phyloP scores from a whole-genome alignment of 2,113 vertebrate species.

The Promerops cafer region DNA sequence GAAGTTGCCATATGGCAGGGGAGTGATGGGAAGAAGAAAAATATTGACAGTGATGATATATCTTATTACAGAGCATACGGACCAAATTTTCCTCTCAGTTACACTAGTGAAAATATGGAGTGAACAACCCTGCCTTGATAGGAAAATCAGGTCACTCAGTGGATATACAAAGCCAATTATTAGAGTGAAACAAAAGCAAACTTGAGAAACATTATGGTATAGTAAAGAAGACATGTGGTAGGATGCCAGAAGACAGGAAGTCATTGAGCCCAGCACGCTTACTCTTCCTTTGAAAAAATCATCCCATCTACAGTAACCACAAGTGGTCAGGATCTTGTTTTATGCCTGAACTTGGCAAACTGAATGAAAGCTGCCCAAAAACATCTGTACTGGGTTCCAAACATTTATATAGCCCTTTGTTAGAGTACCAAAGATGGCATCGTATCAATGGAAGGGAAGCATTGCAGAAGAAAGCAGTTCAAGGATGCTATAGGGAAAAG shows the following conservation, averaged over 20 bases:
- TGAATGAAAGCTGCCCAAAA: constrained; percentile 6
- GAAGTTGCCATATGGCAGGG: constrained; percentile 58
- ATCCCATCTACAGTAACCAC: constrained; percentile 3
- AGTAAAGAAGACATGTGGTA: constrained; percentile 32
- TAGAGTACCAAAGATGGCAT: constrained; percentile 27
- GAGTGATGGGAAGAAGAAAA: constrained; percentile 59
- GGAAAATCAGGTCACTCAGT: constrained; percentile 55
- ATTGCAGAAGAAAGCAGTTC: not conserved
- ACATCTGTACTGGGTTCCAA: constrained; percentile 41
- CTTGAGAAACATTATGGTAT: constrained; percentile 54
- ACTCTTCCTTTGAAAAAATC: constrained; percentile 8
- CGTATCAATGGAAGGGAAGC: not conserved
- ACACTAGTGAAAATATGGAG: constrained; percentile 59
- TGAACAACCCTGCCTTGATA: constrained; percentile 46
- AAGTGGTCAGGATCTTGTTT: constrained; percentile 17
- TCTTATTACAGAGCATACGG: constrained; percentile 59
- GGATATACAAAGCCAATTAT: constrained; percentile 61
- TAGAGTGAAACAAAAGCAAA: constrained; percentile 58
- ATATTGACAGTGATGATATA: constrained; percentile 63
- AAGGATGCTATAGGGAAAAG: not conserved
- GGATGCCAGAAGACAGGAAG: constrained; percentile 51
- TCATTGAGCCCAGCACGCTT: not conserved
- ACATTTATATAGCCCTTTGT: constrained; percentile 39
- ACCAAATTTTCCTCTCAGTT: constrained; percentile 63
- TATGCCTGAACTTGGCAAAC: constrained; percentile 22